Evolutionary conservation across 2,113 vertebrate species (phyloP).

Genomic region (Protomyctophum bolini): DNA sequence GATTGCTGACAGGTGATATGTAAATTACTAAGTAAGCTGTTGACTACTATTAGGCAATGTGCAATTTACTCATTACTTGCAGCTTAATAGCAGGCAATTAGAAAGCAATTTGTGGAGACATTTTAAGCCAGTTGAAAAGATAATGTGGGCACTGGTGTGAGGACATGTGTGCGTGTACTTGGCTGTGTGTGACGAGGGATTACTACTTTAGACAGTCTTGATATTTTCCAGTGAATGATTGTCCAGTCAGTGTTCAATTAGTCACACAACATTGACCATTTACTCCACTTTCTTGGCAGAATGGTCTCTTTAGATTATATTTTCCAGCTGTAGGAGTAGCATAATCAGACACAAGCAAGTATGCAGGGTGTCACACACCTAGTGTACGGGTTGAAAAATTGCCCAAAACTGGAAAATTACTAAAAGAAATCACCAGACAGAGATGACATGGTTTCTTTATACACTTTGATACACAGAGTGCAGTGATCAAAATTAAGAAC

Average conservation of each 20-base stretch:
- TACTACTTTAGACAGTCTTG: neutral
- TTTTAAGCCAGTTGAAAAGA: neutral
- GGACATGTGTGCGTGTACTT: slow-evolving; percentile 10
- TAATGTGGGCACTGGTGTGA: neutral
- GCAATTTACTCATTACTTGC: slow-evolving; percentile 17
- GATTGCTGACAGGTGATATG: slow-evolving; percentile 21
- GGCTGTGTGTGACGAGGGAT: slow-evolving; percentile 1
- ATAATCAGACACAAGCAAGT: too few relatives aligned
- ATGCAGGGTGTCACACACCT: too few relatives aligned
- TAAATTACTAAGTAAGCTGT: slow-evolving; percentile 9
- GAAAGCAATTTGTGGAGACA: slow-evolving; percentile 15
- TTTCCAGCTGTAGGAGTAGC: neutral
- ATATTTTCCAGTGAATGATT: neutral
- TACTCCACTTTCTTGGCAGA: neutral
- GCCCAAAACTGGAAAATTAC: too few relatives aligned
- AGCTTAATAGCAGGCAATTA: slow-evolving; percentile 23
- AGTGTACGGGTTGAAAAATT: too few relatives aligned
- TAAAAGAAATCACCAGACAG: too few relatives aligned
- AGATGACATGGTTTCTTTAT: too few relatives aligned
- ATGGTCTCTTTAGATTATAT: neutral
- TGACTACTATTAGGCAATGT: slow-evolving; percentile 9
- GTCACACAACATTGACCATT: neutral
- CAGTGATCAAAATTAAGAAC: too few relatives aligned
- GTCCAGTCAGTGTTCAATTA: neutral
- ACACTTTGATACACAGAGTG: too few relatives aligned